Percentiles rank a stretch among this genome's conserved stretches.
phyloP scores from a whole-genome alignment of 2,797 vertebrate genomes.

The Neostethus bicornis region DNA sequence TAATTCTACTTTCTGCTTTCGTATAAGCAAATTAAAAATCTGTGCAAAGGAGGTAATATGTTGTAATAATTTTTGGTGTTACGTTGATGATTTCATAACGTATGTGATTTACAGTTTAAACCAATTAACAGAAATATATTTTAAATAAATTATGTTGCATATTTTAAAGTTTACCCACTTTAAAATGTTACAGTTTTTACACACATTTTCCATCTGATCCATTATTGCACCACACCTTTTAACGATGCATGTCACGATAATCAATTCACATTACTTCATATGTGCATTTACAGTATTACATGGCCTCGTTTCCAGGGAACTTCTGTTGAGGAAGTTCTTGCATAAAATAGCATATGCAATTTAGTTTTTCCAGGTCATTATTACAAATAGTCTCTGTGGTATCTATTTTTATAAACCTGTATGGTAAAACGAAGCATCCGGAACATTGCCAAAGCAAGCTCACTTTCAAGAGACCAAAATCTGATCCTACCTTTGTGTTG shows the following conservation, averaged over 20 bases:
- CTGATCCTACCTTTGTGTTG: constrained; percentile 47
- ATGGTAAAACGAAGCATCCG: neutral
- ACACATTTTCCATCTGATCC: too few relatives aligned
- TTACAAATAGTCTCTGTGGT: constrained; percentile 19
- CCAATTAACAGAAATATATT: neutral
- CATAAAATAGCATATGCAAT: too few relatives aligned
- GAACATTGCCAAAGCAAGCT: constrained; percentile 44
- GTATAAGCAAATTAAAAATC: constrained; percentile 16
- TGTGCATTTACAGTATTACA: neutral
- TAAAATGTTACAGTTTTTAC: too few relatives aligned
- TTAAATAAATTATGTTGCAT: neutral
- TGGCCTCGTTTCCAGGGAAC: constrained; percentile 11
- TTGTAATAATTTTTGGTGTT: constrained; percentile 2
- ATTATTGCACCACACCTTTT: too few relatives aligned
- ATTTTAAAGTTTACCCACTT: too few relatives aligned
- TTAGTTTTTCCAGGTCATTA: constrained; percentile 18
- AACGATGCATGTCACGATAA: neutral
- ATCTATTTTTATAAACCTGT: too few relatives aligned
- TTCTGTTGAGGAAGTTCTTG: constrained; percentile 1
- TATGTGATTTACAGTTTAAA: constrained; percentile 17
- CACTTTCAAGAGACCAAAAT: constrained; percentile 50
- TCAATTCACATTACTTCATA: constrained; percentile 8
- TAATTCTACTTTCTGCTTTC: constrained; percentile 11
- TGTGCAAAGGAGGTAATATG: constrained; percentile 19
- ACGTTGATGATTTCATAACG: constrained; percentile 9